Evolutionary conservation across 2,797 vertebrate species (phyloP), one percentile per base, ranked within the genome.

Genomic region (Cuculus canorus): DNA sequence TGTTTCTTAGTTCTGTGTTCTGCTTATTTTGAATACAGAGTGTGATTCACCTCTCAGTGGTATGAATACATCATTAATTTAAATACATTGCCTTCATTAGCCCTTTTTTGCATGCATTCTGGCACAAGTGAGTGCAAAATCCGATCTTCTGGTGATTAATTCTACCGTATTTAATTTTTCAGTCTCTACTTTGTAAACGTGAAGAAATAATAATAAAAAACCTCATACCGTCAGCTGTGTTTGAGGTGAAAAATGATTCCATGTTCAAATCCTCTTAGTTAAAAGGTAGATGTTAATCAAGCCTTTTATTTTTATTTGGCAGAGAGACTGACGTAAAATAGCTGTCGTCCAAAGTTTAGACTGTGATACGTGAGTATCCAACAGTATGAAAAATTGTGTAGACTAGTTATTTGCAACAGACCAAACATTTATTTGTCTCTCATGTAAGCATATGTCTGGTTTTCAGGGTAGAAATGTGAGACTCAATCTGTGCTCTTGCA

Each of bases 391-490:
- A 78, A 71, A n/a, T 28, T 79, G 70, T 73, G 68, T 92, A 92
- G 83, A 84, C 81, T 48, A 70, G 52, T 66, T 82, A 32, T 70
- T 94, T 94, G 32, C 32, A 63, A 63, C 43, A 92, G 92, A 79
- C 73, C 66, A 96, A 95, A 92, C 63, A 93, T 93, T 95, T 95
- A 86, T 88, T 94, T 93, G 22, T 63, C 32, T 84, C 17, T 82
- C 43, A 37, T 77, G 52, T 93, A 95, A 93, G 47, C 35, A 92
- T 84, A 92, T 76, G 13, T 88, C 70, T 92, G 43, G 9, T 84
- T 94, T 93, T 84, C 7, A 7, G 43, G 24, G 21, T 30, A 86
- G 39, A 95, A 88, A 73, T 75, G 3, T 53, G 78, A 78, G 61
- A 56, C 7, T 14, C 37, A 64, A 71, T 84, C 78, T 52, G 6